Evolutionary conservation across 2,113 vertebrate species (phyloP).

Genomic region (Amblyornis subalaris): DNA sequence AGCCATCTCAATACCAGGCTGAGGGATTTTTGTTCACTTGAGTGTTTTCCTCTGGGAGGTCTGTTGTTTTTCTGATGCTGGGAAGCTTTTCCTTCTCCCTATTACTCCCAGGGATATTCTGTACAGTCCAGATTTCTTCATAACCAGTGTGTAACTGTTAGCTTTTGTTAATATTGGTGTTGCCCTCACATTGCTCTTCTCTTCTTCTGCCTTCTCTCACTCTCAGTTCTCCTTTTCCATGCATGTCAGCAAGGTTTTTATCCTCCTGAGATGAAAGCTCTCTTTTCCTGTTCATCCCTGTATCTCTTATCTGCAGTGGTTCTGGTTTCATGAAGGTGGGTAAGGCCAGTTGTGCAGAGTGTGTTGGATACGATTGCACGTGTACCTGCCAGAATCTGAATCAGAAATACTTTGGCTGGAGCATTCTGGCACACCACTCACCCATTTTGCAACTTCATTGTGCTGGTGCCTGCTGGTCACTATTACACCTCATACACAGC

Average conservation of each 20-base stretch:
- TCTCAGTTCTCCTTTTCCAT: not conserved
- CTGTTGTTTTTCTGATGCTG: not conserved
- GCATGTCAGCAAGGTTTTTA: not conserved
- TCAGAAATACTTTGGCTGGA: not conserved
- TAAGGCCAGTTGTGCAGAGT: not conserved
- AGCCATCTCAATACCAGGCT: not conserved
- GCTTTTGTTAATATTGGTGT: not conserved
- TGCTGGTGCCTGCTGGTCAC: not conserved
- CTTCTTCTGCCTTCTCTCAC: not conserved
- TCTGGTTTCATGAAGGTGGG: not conserved
- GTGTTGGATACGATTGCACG: fast-evolving
- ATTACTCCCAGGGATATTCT: not conserved
- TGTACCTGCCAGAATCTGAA: not conserved
- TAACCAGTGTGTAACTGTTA: not conserved
- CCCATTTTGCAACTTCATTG: not conserved
- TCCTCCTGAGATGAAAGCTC: not conserved
- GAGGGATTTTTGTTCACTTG: not conserved
- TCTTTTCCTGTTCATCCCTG: not conserved
- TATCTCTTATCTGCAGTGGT: not conserved
- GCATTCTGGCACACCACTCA: not conserved
- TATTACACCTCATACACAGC: not conserved
- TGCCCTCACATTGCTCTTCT: not conserved
- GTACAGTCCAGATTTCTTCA: not conserved
- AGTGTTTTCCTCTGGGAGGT: not conserved
- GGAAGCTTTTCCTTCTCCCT: not conserved